Conservation (phyloP, 2,797 vertebrate species). For the Catostomus latipinnis region DNA sequence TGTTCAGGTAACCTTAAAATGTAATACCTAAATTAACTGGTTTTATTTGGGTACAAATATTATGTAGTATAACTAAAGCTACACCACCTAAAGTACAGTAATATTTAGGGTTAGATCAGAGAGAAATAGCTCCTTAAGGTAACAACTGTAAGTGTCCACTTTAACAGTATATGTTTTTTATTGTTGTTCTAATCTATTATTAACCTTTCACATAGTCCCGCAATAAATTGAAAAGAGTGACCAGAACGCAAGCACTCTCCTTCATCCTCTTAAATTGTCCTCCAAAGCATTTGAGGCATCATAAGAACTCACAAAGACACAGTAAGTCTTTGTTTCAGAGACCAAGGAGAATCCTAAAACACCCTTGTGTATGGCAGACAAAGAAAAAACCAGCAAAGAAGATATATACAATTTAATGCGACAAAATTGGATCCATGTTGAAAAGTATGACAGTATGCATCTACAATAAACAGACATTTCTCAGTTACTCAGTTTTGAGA, state of each 20-base stretch:
- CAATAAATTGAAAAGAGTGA: background rate
- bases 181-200: too few species aligned
- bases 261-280: background rate
- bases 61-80: too few species aligned
- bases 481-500: background rate
- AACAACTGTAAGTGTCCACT: too few species aligned
- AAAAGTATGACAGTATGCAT: too few species aligned
- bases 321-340: background rate
- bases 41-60: too few species aligned
- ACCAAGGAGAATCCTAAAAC: background rate
- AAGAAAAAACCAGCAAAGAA: background rate
- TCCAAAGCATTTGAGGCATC: background rate
- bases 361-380: background rate
- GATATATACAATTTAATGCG: background rate
- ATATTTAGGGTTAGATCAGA: too few species aligned
- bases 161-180: too few species aligned
- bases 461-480: too few species aligned
- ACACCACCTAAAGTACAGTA: too few species aligned
- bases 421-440: background rate
- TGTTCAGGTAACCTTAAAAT: too few species aligned
- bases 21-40: too few species aligned
- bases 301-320: background rate
- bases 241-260: background rate
- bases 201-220: background rate
- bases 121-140: too few species aligned